Conservation (phyloP, 2,797 vertebrate genomes). For the Falco novaeseelandiae region DNA sequence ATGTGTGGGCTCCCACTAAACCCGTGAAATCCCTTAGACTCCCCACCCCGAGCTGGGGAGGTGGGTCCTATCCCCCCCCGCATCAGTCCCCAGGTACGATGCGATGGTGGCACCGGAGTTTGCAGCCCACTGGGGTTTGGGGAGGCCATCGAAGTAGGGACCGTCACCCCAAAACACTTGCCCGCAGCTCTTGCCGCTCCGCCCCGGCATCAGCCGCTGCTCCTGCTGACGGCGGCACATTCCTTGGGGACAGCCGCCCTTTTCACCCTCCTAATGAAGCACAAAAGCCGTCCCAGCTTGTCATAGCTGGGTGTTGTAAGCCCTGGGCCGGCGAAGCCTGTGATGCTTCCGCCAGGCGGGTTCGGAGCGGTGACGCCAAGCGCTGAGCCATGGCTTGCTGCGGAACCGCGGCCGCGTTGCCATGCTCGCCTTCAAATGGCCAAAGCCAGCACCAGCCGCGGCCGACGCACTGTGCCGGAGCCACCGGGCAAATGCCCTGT, state of each 20-base stretch:
- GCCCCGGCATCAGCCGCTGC: not conserved
- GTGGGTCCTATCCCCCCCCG: accelerated
- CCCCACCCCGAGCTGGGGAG: accelerated
- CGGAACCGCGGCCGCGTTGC: not conserved
- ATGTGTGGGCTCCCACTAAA: not conserved
- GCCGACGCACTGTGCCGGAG: accelerated
- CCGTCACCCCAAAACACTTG: not conserved
- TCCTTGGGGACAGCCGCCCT: not conserved
- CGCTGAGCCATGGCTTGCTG: not conserved
- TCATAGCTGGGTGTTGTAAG: not conserved
- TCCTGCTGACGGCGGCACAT: constrained; percentile 38
- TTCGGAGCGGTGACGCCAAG: not conserved
- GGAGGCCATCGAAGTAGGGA: accelerated
- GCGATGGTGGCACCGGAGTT: accelerated
- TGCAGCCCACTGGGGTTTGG: not conserved
- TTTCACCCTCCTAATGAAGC: not conserved
- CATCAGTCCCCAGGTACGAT: accelerated
- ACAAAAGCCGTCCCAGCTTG: not conserved
- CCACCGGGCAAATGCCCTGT: accelerated
- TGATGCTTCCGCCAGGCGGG: not conserved
- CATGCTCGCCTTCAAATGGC: not conserved
- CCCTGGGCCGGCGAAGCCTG: not conserved
- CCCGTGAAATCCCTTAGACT: too few relatives aligned
- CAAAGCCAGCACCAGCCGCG: accelerated
- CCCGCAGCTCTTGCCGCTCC: not conserved